These are phyloP conservation scores for Pheosia gnoma DNA, from an alignment of 2,888 invertebrate species.

Conservation along the genomic window DNA sequence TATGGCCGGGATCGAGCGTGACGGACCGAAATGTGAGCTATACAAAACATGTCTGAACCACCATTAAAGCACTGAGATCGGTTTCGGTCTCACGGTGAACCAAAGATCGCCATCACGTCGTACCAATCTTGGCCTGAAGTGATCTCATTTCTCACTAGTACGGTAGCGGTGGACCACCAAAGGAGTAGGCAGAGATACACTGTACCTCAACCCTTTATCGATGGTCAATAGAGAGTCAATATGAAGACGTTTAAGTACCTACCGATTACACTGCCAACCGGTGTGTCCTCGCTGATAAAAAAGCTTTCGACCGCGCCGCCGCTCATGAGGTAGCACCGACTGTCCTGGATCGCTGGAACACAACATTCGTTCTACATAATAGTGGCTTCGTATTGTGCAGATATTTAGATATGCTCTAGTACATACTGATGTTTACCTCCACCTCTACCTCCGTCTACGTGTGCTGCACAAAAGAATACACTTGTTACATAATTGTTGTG, in stretches of 20 bases:
- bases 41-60: too few species aligned
- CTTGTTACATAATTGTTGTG: neutral
- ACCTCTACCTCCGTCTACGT: constrained; percentile 23
- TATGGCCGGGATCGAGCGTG: too few species aligned
- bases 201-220: too few species aligned
- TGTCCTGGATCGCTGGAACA: constrained; percentile 88
- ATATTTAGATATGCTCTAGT: constrained; percentile 7
- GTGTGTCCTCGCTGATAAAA: constrained; percentile 93
- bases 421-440: constrained; percentile 41
- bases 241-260: constrained; percentile 21
- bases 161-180: too few species aligned
- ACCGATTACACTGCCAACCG: constrained; percentile 92
- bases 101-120: too few species aligned
- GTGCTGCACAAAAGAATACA: constrained; percentile 32
- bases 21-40: too few species aligned
- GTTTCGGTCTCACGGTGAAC: too few species aligned
- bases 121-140: too few species aligned
- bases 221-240: neutral
- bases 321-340: constrained; percentile 94
- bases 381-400: neutral
- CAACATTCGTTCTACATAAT: neutral
- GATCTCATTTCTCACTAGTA: too few species aligned
- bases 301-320: constrained; percentile 96
- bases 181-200: too few species aligned
- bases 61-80: too few species aligned